phyloP scores from a whole-genome alignment of 2,888 invertebrate species.

The Sylvicola cinctus region DNA sequence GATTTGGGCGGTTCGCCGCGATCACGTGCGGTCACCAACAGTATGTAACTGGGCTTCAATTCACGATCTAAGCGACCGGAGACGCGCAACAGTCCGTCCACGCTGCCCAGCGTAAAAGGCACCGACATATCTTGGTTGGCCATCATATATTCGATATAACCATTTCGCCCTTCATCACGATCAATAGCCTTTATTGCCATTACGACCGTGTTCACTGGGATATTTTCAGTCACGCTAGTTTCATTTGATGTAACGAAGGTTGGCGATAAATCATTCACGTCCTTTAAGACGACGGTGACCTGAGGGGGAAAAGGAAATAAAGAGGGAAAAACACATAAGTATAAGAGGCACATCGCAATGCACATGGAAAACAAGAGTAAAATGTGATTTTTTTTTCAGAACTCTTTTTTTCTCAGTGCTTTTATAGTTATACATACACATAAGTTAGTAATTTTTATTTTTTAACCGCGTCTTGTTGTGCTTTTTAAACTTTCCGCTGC shows the following conservation, averaged over 20 bases:
- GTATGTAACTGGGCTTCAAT: slow-evolving; percentile 47
- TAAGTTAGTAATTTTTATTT: too few species aligned
- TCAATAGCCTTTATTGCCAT: slow-evolving; percentile 79
- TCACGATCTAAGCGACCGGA: slow-evolving; percentile 76
- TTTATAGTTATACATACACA: too few species aligned
- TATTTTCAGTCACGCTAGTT: slow-evolving; percentile 66
- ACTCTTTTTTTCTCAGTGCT: too few species aligned
- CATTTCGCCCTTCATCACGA: slow-evolving; percentile 78
- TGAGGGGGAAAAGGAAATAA: slow-evolving; percentile 22
- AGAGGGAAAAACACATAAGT: too few species aligned
- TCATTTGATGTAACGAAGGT: slow-evolving; percentile 62
- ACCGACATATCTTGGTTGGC: slow-evolving; percentile 36
- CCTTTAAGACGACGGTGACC: slow-evolving; percentile 72
- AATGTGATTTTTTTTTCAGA: too few species aligned
- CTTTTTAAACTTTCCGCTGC: too few species aligned
- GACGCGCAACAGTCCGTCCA: slow-evolving; percentile 71
- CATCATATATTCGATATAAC: slow-evolving; percentile 73
- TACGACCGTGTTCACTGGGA: slow-evolving; percentile 65
- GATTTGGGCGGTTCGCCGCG: slow-evolving; percentile 65
- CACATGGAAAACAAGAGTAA: too few species aligned
- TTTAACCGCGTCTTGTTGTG: too few species aligned
- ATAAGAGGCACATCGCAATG: too few species aligned
- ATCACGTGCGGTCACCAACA: slow-evolving; percentile 67
- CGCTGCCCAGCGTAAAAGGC: slow-evolving; percentile 65
- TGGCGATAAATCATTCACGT: slow-evolving; percentile 84